These are phyloP conservation scores for Actinopyga echinites DNA, from an alignment of 53 echinoderm and acorn worm species.

Conservation along the genomic window DNA sequence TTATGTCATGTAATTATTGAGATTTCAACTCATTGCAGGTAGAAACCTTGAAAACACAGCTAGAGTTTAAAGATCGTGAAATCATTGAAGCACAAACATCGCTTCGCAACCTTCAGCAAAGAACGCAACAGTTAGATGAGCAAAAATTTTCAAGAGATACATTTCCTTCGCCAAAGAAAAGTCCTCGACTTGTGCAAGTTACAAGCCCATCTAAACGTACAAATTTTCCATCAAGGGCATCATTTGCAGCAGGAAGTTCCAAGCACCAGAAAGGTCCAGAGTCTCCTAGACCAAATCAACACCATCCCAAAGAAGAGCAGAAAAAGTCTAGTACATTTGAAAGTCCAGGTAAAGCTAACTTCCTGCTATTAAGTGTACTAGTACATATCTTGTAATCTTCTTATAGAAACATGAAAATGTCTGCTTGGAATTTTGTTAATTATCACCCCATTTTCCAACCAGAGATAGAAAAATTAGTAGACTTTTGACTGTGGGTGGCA, in stretches of 20 bases:
- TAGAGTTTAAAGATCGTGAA: conserved; percentile 90
- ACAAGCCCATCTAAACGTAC: neutral
- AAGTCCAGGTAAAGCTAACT: conserved; percentile 48
- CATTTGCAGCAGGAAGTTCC: conserved; percentile 70
- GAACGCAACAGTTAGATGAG: neutral
- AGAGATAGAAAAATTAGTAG: too few species aligned
- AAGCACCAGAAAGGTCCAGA: neutral
- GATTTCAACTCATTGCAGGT: conserved; percentile 39
- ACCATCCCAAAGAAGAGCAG: neutral
- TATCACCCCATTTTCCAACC: too few species aligned
- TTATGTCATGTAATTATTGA: too few species aligned
- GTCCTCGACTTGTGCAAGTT: conserved; percentile 12
- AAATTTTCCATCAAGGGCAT: conserved; percentile 72
- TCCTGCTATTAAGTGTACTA: too few species aligned
- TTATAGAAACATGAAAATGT: too few species aligned
- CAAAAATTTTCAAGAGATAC: neutral
- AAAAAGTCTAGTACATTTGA: neutral
- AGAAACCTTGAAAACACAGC: conserved; percentile 85
- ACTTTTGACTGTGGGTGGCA: too few species aligned
- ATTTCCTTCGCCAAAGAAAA: conserved; percentile 28
- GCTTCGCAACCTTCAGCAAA: conserved; percentile 61
- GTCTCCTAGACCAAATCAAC: neutral
- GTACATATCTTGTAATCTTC: too few species aligned
- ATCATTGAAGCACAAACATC: conserved; percentile 76
- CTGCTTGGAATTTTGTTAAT: neutral